Conservation (phyloP, 2,113 vertebrate genomes). For the Octodon degus region DNA sequence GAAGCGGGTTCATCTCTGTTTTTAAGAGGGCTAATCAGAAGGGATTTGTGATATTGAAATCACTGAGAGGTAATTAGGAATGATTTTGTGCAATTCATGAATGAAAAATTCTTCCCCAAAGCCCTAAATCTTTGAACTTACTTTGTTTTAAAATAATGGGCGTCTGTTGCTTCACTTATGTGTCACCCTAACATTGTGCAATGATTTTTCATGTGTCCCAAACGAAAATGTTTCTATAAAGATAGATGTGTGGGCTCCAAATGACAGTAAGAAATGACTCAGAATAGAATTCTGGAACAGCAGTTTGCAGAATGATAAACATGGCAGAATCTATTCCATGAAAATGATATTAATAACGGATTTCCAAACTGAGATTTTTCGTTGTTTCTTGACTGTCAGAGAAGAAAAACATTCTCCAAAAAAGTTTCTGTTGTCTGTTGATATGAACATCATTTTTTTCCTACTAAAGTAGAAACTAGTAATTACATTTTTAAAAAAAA, state of each 20-base stretch:
- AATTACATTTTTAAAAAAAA: slow-evolving; percentile 69
- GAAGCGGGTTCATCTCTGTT: slow-evolving; percentile 60
- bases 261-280: slow-evolving; percentile 44
- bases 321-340: neutral
- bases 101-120: slow-evolving; percentile 62
- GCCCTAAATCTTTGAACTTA: slow-evolving; percentile 40
- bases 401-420: slow-evolving; percentile 34
- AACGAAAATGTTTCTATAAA: slow-evolving; percentile 55
- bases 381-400: slow-evolving; percentile 25
- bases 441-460: slow-evolving; percentile 58
- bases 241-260: slow-evolving; percentile 45
- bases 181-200: neutral
- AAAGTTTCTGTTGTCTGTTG: slow-evolving; percentile 37
- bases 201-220: slow-evolving; percentile 41
- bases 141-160: slow-evolving; percentile 77
- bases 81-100: slow-evolving; percentile 78
- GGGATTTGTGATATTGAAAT: slow-evolving; percentile 81
- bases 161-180: slow-evolving; percentile 53
- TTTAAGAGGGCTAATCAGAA: slow-evolving; percentile 79
- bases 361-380: slow-evolving; percentile 38
- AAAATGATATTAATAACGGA: slow-evolving; percentile 55
- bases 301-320: slow-evolving; percentile 22
- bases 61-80: slow-evolving; percentile 77
- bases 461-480: slow-evolving; percentile 63
- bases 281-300: slow-evolving; percentile 7